Base-by-base conservation (phyloP, 92 coral and sea anemone genomes). In the Porites rus region DNA sequence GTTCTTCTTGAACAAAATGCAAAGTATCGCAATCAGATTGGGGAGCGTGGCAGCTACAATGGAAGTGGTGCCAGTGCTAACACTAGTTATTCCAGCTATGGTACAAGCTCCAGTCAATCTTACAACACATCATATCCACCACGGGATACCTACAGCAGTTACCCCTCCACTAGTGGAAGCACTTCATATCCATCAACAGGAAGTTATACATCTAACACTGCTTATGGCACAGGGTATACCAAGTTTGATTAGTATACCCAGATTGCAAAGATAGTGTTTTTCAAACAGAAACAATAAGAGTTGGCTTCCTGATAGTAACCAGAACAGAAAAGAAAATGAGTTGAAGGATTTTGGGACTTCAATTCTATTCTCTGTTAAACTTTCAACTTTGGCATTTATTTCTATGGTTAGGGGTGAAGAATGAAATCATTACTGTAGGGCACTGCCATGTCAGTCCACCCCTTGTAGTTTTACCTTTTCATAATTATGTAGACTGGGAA, bases 1-100 rank as follows among this genome's bases (percentile, higher is more conserved):
- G 96, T 95, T 58, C 91, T 97, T 67, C 75, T 97, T 75, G 99
- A 97, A 74, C 99, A 97, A 79, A 97, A 97, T 90, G 99, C 99
- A 22, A 93, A 95, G 72, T 95, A 97, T 72, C 92, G 99, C 17
- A 95, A 90, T 90, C 96, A 94, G 43, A 87, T 96, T 2, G 89
- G 92, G 14, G 83, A 93, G 19, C 79, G 89, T 22, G 85, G 92
- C 10, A 86, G 82, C 38, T 90, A 94, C 88, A 88, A 95, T 69
- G 65, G 95, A 14, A 88, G 84, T 79, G 82, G 81, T 80, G 72
- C 83, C 12, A 60, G 77, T 59, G 59, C 74, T 10, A 20, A 20
- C 16, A 67, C 76, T 19, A 83, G 91, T 18, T 89, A 91, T 63
- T 62, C 93, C 52, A 72, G 87, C n/a, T 87, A 81, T 21, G 86